Conservation (phyloP, 2,888 invertebrate genomes). For the Xylophagus ater region DNA sequence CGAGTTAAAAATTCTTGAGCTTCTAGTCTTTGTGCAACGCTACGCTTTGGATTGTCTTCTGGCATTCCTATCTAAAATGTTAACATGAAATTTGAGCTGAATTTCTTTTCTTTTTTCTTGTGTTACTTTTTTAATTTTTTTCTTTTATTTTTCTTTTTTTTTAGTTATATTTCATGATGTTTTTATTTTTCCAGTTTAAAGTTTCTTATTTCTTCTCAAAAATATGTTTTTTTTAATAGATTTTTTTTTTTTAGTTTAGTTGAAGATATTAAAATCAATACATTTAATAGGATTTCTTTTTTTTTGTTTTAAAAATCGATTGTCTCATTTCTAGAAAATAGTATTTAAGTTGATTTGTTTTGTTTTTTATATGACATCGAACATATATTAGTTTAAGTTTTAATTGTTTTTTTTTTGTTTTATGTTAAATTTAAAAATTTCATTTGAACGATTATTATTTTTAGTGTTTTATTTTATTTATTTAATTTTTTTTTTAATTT, state of each 20-base stretch:
- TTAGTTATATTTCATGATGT: not conserved
- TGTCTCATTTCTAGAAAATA: too few relatives aligned
- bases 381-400: constrained; percentile 15
- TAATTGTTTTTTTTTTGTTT: constrained; percentile 5
- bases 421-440: constrained; percentile 17
- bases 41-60: constrained; percentile 25
- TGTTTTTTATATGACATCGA: too few relatives aligned
- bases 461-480: not conserved
- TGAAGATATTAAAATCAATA: too few relatives aligned
- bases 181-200: not conserved
- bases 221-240: not conserved
- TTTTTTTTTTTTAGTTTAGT: constrained; percentile 5
- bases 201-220: not conserved
- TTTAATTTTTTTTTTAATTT: constrained; percentile 5
- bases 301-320: too few relatives aligned
- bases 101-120: constrained; percentile 10
- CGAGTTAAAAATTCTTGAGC: constrained; percentile 21
- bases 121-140: constrained; percentile 5
- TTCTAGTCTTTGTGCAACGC: constrained; percentile 20
- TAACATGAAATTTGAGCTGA: constrained; percentile 18
- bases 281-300: constrained; percentile 4
- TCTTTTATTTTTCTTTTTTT: constrained; percentile 3
- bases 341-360: too few relatives aligned
- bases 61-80: constrained; percentile 26
- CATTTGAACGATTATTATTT: constrained; percentile 8